A percentile compares a stretch with the other conserved stretches of the same genome.
Evolutionary conservation across 2,113 vertebrate genomes (phyloP).

Genomic region (Neoarius graeffei): DNA sequence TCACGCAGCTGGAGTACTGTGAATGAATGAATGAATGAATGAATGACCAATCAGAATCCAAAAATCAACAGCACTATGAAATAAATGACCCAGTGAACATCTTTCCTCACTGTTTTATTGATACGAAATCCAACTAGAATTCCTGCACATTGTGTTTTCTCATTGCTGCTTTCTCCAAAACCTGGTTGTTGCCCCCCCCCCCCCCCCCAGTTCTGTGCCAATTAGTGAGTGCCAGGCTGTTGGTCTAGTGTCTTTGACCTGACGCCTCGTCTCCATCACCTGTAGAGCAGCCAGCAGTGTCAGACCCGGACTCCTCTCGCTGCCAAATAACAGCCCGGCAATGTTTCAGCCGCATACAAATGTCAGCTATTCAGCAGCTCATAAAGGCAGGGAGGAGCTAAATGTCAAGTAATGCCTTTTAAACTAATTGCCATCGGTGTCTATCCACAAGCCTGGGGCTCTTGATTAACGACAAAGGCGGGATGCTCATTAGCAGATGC

Average conservation of each 20-base stretch:
- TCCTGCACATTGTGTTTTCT: background rate
- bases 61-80: background rate
- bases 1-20: background rate
- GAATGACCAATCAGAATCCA: background rate
- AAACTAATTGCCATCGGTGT: constrained; percentile 71
- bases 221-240: constrained; percentile 51
- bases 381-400: constrained; percentile 61
- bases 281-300: constrained; percentile 42
- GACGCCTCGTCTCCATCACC: constrained; percentile 35
- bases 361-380: constrained; percentile 70
- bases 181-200: background rate
- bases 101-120: background rate
- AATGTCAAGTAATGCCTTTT: constrained; percentile 76
- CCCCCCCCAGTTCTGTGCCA: constrained; percentile 48
- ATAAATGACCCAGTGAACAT: background rate
- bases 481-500: constrained; percentile 40
- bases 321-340: constrained; percentile 64
- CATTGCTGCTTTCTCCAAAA: background rate
- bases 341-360: constrained; percentile 65
- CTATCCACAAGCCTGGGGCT: constrained; percentile 57
- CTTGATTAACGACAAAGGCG: constrained; percentile 59
- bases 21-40: background rate
- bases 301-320: constrained; percentile 43
- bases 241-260: constrained; percentile 50
- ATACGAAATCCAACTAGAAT: background rate